phyloP scores from a whole-genome alignment of 2,888 invertebrate genomes.

The Oligia fasciuncula region DNA sequence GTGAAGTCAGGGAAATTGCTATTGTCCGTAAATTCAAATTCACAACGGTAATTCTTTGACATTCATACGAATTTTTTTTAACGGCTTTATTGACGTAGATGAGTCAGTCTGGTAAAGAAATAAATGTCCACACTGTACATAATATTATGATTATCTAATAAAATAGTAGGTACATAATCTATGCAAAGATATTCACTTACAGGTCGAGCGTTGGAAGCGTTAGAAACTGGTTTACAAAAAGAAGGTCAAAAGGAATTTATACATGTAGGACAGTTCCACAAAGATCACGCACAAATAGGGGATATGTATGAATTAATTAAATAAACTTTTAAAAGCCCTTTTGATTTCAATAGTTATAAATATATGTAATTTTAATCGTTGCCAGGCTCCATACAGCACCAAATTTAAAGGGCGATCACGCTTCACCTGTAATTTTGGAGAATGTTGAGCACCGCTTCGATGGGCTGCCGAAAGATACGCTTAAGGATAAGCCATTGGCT shows the following conservation, averaged over 20 bases:
- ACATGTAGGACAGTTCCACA: conserved; percentile 73
- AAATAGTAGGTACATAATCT: background rate
- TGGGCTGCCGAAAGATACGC: conserved; percentile 53
- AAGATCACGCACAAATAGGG: conserved; percentile 71
- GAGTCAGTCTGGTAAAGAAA: background rate
- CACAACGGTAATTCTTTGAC: background rate
- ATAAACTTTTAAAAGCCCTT: background rate
- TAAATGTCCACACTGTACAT: background rate
- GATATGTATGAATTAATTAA: conserved; percentile 70
- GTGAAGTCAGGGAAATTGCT: background rate
- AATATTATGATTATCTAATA: background rate
- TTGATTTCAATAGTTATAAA: background rate
- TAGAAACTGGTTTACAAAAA: conserved; percentile 72
- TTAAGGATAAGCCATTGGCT: conserved; percentile 37
- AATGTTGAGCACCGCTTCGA: conserved; percentile 69
- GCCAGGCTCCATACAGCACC: conserved; percentile 71
- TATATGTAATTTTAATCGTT: conserved; percentile 13
- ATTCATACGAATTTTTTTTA: background rate
- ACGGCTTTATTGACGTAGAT: background rate
- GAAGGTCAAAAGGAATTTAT: conserved; percentile 73
- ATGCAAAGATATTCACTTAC: background rate
- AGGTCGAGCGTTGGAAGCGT: conserved; percentile 76
- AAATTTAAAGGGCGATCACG: conserved; percentile 69
- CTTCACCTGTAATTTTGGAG: conserved; percentile 71
- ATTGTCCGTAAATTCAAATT: background rate